These are phyloP conservation scores for Orthonychiurus folsomi DNA, from an alignment of 2,888 invertebrate species.

Conservation along the genomic window DNA sequence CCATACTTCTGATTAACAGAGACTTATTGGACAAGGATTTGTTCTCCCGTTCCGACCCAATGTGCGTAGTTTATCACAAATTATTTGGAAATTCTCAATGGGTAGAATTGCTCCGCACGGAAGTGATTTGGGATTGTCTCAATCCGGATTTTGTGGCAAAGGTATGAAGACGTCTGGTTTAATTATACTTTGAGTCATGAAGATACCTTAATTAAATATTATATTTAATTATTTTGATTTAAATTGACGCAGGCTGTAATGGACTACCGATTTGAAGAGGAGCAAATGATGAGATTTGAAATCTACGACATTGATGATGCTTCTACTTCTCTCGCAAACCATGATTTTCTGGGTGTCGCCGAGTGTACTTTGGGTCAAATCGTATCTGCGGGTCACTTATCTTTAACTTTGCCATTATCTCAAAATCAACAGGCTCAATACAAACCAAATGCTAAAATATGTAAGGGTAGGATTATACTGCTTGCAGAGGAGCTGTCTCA, in stretches of 20 bases:
- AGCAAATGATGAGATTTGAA: constrained; percentile 50
- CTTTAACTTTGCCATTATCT: constrained; percentile 21
- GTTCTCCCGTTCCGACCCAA: constrained; percentile 52
- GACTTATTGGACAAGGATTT: constrained; percentile 48
- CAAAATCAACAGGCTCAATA: background rate
- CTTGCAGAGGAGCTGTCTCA: background rate
- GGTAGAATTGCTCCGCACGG: constrained; percentile 46
- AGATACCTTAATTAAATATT: background rate
- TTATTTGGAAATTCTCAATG: constrained; percentile 43
- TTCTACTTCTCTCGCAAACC: constrained; percentile 41
- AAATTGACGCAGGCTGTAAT: constrained; percentile 44
- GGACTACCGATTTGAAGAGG: constrained; percentile 52
- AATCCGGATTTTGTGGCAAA: constrained; percentile 51
- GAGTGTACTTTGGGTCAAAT: constrained; percentile 50
- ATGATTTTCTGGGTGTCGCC: constrained; percentile 50
- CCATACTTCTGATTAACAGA: constrained; percentile 41
- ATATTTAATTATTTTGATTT: background rate
- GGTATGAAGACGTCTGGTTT: constrained; percentile 36
- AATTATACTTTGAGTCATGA: no score
- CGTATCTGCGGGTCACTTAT: constrained; percentile 42
- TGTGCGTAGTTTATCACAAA: constrained; percentile 46
- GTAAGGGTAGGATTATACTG: background rate
- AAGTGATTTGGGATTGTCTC: constrained; percentile 47
- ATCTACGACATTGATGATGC: constrained; percentile 45
- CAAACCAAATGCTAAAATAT: no score